Base-by-base conservation (phyloP, 2,888 invertebrate genomes). In the Microplitis manilae region DNA sequence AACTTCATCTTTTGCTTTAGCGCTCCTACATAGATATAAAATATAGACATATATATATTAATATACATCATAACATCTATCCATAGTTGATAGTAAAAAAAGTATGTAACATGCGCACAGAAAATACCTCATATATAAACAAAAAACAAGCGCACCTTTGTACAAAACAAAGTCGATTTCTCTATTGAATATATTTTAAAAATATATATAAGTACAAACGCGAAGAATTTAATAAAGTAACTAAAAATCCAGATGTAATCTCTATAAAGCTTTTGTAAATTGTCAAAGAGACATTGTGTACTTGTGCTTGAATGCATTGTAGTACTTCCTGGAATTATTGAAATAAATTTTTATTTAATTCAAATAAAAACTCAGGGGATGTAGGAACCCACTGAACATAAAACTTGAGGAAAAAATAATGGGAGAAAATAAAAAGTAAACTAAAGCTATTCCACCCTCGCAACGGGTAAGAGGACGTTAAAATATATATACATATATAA, bases 131-230 rank as follows among this genome's bases (percentile, higher is more conserved):
- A 4, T 30, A 30, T 50, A 50, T 50, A 50, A 50, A 50, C 50
- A 50, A 50, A 50, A 50, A 50, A 50, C 50, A 50, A 50, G 50
- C 13, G 50, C 13, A 50, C 50, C 50, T 13, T 50, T 50, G 50
- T 50, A 50, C 41, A 68, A 68, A 41, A 68, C 40, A 39, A 68
- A 41, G 78, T 79, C 80, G 80, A 80, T 50, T 50, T 5, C 50
- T 50, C 50, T 50, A 50, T 50, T 13, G 50, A 50, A 8, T 13
- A 50, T 13, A 50, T 13, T 8, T 9, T 41, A 41, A 41, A 41
- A 50, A 50, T 50, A 50, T 13, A 8, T 13, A 50, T 13, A 50
- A 13, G 8, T 50, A 13, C 4, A 50, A 50, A 50, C 13, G 50
- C 5, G 13, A 50, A 50, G 13, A 50, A 50, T 50, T 13, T 50